Evolutionary conservation across 2,888 invertebrate species (phyloP).

Genomic region (Callimorpha dominula): DNA sequence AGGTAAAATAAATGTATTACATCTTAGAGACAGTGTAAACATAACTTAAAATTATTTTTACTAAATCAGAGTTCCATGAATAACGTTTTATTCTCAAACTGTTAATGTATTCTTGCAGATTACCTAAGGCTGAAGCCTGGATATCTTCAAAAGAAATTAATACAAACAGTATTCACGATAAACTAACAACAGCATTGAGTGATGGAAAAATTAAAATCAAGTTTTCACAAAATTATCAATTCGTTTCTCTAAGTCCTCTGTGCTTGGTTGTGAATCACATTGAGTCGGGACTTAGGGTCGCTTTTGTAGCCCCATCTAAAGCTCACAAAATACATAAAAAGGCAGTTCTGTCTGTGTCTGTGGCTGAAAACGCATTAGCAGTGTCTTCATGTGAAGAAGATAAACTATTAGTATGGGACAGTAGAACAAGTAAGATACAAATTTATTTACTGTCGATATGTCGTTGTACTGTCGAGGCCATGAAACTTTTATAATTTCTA

Average conservation of each 20-base stretch:
- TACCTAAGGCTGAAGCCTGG: constrained; percentile 81
- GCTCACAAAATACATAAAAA: constrained; percentile 79
- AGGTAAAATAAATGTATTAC: constrained; percentile 61
- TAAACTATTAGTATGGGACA: constrained; percentile 88
- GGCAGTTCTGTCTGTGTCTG: constrained; percentile 86
- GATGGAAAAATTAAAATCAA: constrained; percentile 79
- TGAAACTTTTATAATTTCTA: too few species aligned
- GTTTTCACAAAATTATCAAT: constrained; percentile 75
- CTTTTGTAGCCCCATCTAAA: constrained; percentile 84
- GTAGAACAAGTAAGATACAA: constrained; percentile 81
- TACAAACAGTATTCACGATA: constrained; percentile 75
- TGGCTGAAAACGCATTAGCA: constrained; percentile 87
- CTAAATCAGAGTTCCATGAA: background rate
- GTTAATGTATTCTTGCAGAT: constrained; percentile 59
- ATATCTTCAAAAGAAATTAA: constrained; percentile 81
- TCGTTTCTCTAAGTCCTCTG: constrained; percentile 73
- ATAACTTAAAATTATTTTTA: background rate
- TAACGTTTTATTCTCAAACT: background rate
- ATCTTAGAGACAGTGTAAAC: background rate
- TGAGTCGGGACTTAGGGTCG: constrained; percentile 75
- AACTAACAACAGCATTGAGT: constrained; percentile 68
- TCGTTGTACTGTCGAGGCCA: too few species aligned
- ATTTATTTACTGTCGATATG: too few species aligned
- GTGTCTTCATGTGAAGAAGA: constrained; percentile 88
- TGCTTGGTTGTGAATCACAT: constrained; percentile 79